These are phyloP conservation scores for Meloidogyne exigua DNA, from an alignment of 1,140 invertebrate species.

Conservation along the genomic window DNA sequence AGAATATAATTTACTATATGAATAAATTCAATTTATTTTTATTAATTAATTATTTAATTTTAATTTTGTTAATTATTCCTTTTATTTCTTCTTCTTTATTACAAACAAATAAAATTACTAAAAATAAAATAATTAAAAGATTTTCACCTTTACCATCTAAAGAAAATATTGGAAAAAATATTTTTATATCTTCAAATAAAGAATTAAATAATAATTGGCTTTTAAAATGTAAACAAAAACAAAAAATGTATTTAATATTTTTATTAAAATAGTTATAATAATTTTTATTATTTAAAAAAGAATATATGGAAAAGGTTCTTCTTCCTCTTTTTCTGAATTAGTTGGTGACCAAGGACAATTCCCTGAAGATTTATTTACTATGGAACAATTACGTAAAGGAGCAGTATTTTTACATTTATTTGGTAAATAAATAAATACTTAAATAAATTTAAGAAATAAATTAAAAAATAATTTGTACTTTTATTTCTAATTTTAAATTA, in stretches of 20 bases:
- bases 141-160: background rate
- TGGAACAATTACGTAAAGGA: background rate
- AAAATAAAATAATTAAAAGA: background rate
- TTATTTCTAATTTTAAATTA: background rate
- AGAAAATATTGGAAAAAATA: background rate
- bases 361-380: conserved; percentile 4
- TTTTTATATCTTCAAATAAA: background rate
- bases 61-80: background rate
- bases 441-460: background rate
- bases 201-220: background rate
- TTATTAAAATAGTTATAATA: no score
- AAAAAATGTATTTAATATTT: background rate
- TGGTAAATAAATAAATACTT: background rate
- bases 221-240: background rate
- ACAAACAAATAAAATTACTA: background rate
- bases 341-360: background rate
- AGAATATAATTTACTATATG: no score
- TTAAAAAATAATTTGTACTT: background rate
- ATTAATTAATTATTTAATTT: background rate
- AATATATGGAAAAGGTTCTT: background rate
- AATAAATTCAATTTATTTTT: no score
- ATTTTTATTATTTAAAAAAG: no score
- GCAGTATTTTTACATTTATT: conserved; percentile 5
- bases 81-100: background rate
- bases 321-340: background rate